A percentile compares a stretch with the other conserved stretches of the same genome.
phyloP scores from a whole-genome alignment of 2,113 vertebrate genomes.

The Lamprologus callipterus region DNA sequence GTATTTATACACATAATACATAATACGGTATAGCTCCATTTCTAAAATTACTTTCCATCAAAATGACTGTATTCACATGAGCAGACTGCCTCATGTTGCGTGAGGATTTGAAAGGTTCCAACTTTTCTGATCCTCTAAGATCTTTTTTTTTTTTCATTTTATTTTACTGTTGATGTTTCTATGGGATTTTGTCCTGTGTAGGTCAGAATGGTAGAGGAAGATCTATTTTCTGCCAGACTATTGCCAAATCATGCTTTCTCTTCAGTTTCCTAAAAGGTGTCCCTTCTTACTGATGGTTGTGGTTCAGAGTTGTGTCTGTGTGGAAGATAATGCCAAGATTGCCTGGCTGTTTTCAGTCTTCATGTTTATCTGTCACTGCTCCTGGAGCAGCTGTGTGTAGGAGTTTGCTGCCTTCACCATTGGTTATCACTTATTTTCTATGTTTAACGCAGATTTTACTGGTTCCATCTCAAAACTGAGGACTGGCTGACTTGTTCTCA shows the following conservation, averaged over 20 bases:
- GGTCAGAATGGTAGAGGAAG: slow-evolving; percentile 19
- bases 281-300: slow-evolving; percentile 22
- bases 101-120: slow-evolving; percentile 21
- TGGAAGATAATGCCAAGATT: neutral
- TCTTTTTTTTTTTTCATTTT: neutral
- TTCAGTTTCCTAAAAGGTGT: slow-evolving; percentile 21
- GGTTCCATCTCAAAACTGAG: neutral
- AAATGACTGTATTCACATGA: slow-evolving; percentile 26
- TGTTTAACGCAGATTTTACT: neutral
- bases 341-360: neutral
- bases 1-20: slow-evolving; percentile 54
- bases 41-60: slow-evolving; percentile 41
- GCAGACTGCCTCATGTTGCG: neutral
- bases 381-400: neutral
- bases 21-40: slow-evolving; percentile 15
- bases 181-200: slow-evolving; percentile 17
- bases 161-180: slow-evolving; percentile 30
- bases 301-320: slow-evolving; percentile 40
- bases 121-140: neutral
- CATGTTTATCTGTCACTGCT: neutral
- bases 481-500: neutral
- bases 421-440: neutral
- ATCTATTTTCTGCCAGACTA: slow-evolving; percentile 70
- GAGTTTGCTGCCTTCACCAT: neutral
- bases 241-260: slow-evolving; percentile 61